Evolutionary conservation across 1,140 invertebrate species (phyloP).

Genomic region (Zaprionus vittiger): DNA sequence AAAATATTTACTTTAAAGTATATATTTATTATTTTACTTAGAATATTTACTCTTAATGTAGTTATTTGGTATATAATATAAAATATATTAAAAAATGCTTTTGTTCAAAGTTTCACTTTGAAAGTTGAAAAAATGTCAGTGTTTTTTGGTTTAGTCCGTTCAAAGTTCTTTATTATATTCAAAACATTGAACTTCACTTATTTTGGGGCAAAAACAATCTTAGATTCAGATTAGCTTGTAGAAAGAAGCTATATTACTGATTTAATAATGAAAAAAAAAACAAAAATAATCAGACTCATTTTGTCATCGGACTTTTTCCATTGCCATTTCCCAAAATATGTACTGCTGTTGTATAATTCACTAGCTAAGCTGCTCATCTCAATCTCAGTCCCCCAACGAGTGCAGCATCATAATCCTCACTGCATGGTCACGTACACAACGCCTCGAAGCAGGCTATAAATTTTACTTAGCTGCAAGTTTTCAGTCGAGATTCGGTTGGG

Average conservation of each 20-base stretch:
- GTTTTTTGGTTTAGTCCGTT: background rate
- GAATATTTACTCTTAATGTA: no score
- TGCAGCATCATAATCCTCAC: conserved; percentile 26
- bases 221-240: no score
- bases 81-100: no score
- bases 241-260: no score
- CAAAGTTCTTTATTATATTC: background rate
- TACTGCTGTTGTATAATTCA: background rate
- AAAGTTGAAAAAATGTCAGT: no score
- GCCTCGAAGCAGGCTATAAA: conserved; percentile 60
- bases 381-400: conserved; percentile 28
- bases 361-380: background rate
- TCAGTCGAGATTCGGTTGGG: conserved; percentile 67
- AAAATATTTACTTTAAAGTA: no score
- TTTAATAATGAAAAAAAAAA: background rate
- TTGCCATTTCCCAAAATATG: background rate
- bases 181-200: background rate
- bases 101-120: no score
- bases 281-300: background rate
- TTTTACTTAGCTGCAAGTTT: conserved; percentile 76
- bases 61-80: no score
- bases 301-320: background rate
- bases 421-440: conserved; percentile 71
- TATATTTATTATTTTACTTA: no score
- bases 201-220: no score